Evolutionary conservation across 2,113 vertebrate species (phyloP), one percentile per base, ranked within the genome.

Genomic region (Zosterops lateralis): DNA sequence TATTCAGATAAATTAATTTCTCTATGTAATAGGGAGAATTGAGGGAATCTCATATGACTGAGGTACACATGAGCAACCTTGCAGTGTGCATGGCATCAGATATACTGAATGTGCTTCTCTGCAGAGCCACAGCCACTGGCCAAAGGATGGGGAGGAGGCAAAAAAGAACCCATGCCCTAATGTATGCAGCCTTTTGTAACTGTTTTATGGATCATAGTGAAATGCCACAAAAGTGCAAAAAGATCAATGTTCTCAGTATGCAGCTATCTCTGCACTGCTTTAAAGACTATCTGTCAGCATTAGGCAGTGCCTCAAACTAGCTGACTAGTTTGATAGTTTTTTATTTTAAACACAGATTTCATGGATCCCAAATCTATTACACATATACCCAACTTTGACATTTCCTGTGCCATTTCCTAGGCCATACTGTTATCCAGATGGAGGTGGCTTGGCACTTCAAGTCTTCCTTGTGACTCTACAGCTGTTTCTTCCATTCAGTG

Each of bases 71-170:
- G 8, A 86, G 31, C 1, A 4, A 48, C 45, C 20, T 78, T 62
- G 57, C 44, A 48, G 56, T 1, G 0, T 18, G 15, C 34, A 10
- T 17, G 22, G 42, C 4, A 1, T 48, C n/a, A 70, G 5, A 4
- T 4, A 4, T 6, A 9, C 29, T 54, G n/a, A 32, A 42, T 32
- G 16, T 34, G 32, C 15, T 81, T 70, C 51, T 66, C 42, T 50
- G 61, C 47, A 62, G 42, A 45, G 34, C 48, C 47, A 44, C 77
- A 62, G 34, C 40, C 20, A 14, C 16, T 60, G 60, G 60, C 17
- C 57, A 58, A 64, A 53, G 15, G 15, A 22, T 38, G 34, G 16
- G 19, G 21, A 66, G 14, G 28, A 93, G 10, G 15, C 36, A 57
- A 10, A 21, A 54, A 51, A 62, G 34, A 61, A 36, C 25, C 31